Evolutionary conservation across 64 coral and sea anemone species (phyloP), one percentile per base, ranked within the genome.

Genomic region (Platygyra sinensis): DNA sequence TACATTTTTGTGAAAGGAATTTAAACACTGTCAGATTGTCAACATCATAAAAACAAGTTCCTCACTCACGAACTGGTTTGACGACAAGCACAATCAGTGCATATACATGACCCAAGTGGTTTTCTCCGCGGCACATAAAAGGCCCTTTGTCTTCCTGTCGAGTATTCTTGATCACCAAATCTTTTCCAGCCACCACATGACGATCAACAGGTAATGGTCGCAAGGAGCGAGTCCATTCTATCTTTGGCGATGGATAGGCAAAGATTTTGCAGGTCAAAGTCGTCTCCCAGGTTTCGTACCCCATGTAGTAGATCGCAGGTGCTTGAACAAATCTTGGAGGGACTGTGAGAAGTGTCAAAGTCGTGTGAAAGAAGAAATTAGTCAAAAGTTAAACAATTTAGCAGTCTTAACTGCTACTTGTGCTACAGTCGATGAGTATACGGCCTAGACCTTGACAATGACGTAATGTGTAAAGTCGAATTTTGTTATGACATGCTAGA

Each of bases 281-380:
- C 5, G 94, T 96, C 33, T 96, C 90, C 94, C 94, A 96, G 20
- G 59, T 85, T 62, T 92, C 86, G 31, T 96, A 96, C 2, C 89
- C 94, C 5, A 57, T 71, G 24, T 85, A 85, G 39, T 96, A 96
- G 15, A 92, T 64, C 9, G 55, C 86, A 16, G 89, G 90, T 13
- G 61, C 61, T 29, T 62, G 20, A 5, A 83, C 74, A 69, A 96
- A 96, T 15, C 94, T 86, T 8, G 94, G 94, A 11, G 65, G 61
- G 28, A 96, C 94, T 96, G 89, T 62, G 69, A 76, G 42, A 32
- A 49, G 52, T 50, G 10, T 13, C 15, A 57, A 57, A 57, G 15
- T 57, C 54, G 15, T 16, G 1, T 11, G 10, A 2, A 57, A 11
- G 54, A 1, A 57, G 54, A 11, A 11, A 57, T 57, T 8, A 57